These are phyloP conservation scores for Bactericera cockerelli DNA, from an alignment of 1,140 invertebrate genomes.

Conservation along the genomic window DNA sequence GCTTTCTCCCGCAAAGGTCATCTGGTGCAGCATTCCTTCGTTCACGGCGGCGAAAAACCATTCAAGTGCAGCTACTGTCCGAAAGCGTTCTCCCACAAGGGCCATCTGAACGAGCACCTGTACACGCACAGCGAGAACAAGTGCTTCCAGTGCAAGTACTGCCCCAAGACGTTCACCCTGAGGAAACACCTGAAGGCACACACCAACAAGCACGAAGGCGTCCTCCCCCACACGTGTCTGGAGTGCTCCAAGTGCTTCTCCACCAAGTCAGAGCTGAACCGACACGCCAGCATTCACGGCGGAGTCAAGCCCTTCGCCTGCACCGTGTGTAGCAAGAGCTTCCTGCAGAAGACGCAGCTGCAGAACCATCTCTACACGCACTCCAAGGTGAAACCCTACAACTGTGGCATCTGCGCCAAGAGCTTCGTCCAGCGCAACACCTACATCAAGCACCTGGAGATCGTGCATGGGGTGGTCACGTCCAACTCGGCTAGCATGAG, in stretches of 20 bases:
- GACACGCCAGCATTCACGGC: conserved; percentile 87
- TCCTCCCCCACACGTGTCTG: background rate
- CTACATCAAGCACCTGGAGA: background rate
- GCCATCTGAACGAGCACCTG: conserved; percentile 39
- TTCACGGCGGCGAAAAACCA: conserved; percentile 13
- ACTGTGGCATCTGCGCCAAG: conserved; percentile 85
- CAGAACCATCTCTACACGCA: conserved; percentile 99
- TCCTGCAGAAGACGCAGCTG: conserved; percentile 70
- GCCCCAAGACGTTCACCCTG: conserved; percentile 24
- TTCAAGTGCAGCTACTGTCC: conserved; percentile 11
- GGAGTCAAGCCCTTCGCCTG: conserved; percentile 96
- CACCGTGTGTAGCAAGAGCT: conserved; percentile 58
- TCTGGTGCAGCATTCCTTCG: conserved; percentile 6
- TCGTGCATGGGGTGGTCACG: background rate
- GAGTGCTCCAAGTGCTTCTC: conserved; percentile 12
- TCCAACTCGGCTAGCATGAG: background rate
- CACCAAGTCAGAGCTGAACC: background rate
- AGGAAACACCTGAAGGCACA: conserved; percentile 31
- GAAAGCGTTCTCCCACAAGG: conserved; percentile 25
- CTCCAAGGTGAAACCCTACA: conserved; percentile 94
- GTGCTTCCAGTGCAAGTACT: conserved; percentile 26
- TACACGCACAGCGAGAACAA: conserved; percentile 27
- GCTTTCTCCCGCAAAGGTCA: conserved; percentile 11
- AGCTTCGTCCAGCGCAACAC: conserved; percentile 48
- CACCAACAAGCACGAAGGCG: conserved; percentile 7